Evolutionary conservation across 2,888 invertebrate species (phyloP).

Genomic region (Cantharis lateralis): DNA sequence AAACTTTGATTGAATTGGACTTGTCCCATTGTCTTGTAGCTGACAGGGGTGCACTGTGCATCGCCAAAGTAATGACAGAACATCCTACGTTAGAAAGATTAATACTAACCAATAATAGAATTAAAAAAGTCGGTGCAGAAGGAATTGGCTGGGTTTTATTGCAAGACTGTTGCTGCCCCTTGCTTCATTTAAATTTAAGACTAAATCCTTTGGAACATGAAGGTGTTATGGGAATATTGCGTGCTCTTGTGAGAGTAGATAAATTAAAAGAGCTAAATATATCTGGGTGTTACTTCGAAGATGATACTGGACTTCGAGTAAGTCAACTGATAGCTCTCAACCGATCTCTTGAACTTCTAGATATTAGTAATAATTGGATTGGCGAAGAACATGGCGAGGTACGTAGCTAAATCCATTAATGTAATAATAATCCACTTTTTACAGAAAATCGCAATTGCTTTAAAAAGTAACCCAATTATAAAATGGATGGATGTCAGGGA

Average conservation of each 20-base stretch:
- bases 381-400: constrained; percentile 61
- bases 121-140: constrained; percentile 41
- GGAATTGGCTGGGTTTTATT: constrained; percentile 50
- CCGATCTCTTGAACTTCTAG: constrained; percentile 59
- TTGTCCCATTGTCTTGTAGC: constrained; percentile 69
- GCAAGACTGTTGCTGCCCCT: constrained; percentile 41
- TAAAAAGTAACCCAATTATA: constrained; percentile 42
- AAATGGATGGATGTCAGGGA: constrained; percentile 48
- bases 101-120: constrained; percentile 34
- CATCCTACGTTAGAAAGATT: constrained; percentile 59
- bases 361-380: constrained; percentile 64
- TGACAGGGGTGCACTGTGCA: constrained; percentile 66
- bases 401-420: not conserved
- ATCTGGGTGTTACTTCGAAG: constrained; percentile 61
- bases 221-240: constrained; percentile 64
- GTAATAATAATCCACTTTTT: not conserved
- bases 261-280: constrained; percentile 62
- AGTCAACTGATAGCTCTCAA: constrained; percentile 62
- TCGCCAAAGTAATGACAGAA: constrained; percentile 64
- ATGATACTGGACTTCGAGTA: constrained; percentile 60
- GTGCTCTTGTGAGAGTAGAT: constrained; percentile 62
- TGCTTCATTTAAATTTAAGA: constrained; percentile 59
- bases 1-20: constrained; percentile 60
- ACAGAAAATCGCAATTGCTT: not conserved
- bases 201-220: constrained; percentile 65